These are phyloP conservation scores for Subacronicta megacephala DNA, from an alignment of 2,888 invertebrate species.

Conservation along the genomic window DNA sequence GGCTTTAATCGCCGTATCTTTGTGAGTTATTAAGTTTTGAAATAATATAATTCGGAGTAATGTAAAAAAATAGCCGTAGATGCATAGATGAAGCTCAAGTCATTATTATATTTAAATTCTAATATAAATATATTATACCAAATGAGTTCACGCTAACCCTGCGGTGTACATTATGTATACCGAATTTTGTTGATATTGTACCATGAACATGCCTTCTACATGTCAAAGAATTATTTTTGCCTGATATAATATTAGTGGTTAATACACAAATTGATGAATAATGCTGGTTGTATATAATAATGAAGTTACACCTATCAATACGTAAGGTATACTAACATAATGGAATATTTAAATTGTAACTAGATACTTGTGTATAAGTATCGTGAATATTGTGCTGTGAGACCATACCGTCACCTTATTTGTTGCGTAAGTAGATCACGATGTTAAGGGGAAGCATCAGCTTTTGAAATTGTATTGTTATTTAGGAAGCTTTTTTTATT, in stretches of 20 bases:
- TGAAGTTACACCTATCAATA: conserved; percentile 69
- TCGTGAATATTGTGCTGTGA: conserved; percentile 74
- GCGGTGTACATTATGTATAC: conserved; percentile 49
- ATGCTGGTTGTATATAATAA: conserved; percentile 69
- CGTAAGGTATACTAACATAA: conserved; percentile 64
- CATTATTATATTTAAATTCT: conserved; percentile 73
- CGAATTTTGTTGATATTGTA: conserved; percentile 61
- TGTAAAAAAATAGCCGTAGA: conserved; percentile 68
- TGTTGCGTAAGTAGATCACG: conserved; percentile 64
- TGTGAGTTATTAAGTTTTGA: conserved; percentile 46
- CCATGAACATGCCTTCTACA: conserved; percentile 85
- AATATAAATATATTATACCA: conserved; percentile 60
- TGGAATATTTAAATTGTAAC: conserved; percentile 54
- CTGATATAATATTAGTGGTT: conserved; percentile 63
- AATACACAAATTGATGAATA: conserved; percentile 58
- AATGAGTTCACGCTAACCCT: conserved; percentile 61
- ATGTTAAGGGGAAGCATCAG: conserved; percentile 33
- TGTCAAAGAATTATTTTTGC: conserved; percentile 72
- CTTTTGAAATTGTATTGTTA: neutral
- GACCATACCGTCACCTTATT: conserved; percentile 69
- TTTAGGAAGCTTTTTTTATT: too few relatives aligned
- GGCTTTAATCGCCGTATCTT: conserved; percentile 46
- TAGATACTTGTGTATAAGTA: conserved; percentile 53
- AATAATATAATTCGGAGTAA: conserved; percentile 59
- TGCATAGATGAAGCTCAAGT: conserved; percentile 83